Percentiles rank a stretch among this genome's conserved stretches.
Conservation (phyloP, 2,888 invertebrate genomes). For the Troilus luridus region DNA sequence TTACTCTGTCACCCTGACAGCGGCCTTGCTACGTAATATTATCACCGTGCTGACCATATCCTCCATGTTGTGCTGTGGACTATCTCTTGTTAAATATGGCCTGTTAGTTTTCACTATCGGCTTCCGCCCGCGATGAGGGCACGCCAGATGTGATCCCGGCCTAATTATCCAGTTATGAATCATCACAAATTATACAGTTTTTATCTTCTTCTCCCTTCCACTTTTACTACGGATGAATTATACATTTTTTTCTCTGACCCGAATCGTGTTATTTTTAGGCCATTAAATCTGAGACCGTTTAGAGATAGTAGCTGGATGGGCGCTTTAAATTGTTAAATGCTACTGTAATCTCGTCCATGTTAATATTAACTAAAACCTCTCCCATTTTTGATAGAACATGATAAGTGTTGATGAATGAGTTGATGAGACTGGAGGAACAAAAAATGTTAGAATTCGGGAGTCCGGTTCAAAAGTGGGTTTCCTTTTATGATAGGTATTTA, state of each 20-base stretch:
- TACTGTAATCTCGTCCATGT: neutral
- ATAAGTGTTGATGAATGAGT: too few species aligned
- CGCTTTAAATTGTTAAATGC: neutral
- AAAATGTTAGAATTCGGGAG: too few species aligned
- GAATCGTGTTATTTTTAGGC: neutral
- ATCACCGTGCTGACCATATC: neutral
- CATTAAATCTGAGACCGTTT: neutral
- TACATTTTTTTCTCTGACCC: neutral
- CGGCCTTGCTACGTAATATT: neutral
- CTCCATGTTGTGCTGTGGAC: too few species aligned
- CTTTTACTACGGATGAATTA: neutral
- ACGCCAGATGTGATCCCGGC: neutral
- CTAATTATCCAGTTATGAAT: neutral
- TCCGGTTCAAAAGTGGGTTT: too few species aligned
- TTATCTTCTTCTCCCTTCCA: neutral
- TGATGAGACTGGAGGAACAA: too few species aligned
- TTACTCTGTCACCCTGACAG: neutral
- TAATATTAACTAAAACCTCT: neutral
- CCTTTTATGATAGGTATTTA: too few species aligned
- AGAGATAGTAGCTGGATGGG: neutral
- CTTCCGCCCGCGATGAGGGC: neutral
- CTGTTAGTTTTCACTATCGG: neutral
- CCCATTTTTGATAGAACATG: too few species aligned
- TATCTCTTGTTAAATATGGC: neutral
- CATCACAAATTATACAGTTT: neutral